phyloP scores from a whole-genome alignment of 2,797 vertebrate genomes.

The Heterohyrax brucei region DNA sequence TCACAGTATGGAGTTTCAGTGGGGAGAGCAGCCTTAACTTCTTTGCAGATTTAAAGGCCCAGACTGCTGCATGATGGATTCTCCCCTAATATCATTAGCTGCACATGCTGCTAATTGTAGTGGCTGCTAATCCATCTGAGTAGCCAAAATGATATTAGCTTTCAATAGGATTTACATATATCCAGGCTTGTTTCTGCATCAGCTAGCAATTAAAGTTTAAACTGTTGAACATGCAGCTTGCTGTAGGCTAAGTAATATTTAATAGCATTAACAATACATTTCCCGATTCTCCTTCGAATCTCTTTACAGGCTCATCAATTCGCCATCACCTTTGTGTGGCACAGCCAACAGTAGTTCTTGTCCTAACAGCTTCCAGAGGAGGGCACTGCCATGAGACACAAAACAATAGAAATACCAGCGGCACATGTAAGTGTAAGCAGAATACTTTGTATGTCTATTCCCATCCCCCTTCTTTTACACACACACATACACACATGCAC shows the following conservation, averaged over 20 bases:
- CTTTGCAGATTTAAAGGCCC: constrained; percentile 80
- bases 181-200: constrained; percentile 90
- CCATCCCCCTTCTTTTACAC: background rate
- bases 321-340: constrained; percentile 79
- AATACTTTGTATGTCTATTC: background rate
- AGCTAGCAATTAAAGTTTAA: constrained; percentile 93
- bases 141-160: constrained; percentile 94
- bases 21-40: constrained; percentile 52
- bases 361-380: constrained; percentile 78
- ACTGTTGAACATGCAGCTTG: constrained; percentile 93
- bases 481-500: background rate
- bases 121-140: constrained; percentile 91
- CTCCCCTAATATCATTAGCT: constrained; percentile 92
- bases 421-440: background rate
- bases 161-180: constrained; percentile 95
- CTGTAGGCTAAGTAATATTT: constrained; percentile 92
- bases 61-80: constrained; percentile 89
- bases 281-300: constrained; percentile 84
- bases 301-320: constrained; percentile 88
- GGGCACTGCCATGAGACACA: constrained; percentile 56
- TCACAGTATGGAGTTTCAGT: constrained; percentile 46
- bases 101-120: constrained; percentile 93
- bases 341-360: constrained; percentile 10
- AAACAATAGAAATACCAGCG: constrained; percentile 15
- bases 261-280: constrained; percentile 91